Conservation (phyloP, 2,113 vertebrate species). For the Girardinichthys multiradiatus region DNA sequence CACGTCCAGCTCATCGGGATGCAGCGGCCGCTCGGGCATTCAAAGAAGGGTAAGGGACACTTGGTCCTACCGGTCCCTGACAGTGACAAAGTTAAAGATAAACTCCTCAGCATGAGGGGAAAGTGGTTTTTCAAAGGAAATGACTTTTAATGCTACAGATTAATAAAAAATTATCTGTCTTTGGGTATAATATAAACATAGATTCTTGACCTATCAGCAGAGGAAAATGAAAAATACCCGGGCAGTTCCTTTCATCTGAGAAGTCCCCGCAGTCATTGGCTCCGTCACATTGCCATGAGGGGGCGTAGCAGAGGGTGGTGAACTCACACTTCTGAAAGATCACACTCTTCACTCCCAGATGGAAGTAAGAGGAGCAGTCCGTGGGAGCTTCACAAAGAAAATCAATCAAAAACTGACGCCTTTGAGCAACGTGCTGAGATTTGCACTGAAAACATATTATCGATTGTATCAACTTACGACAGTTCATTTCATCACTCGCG, state of each 20-base stretch:
- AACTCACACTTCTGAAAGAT: slow-evolving; percentile 92
- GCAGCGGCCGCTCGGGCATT: slow-evolving; percentile 92
- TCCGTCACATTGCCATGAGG: slow-evolving; percentile 91
- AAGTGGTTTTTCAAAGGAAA: slow-evolving; percentile 17
- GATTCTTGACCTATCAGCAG: not conserved
- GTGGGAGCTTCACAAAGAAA: slow-evolving; percentile 82
- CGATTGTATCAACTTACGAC: slow-evolving; percentile 83
- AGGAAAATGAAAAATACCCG: slow-evolving; percentile 79
- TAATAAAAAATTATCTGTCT: not conserved
- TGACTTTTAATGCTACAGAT: slow-evolving; percentile 19
- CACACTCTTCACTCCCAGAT: slow-evolving; percentile 89
- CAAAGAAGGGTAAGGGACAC: slow-evolving; percentile 82
- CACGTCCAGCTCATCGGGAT: slow-evolving; percentile 98
- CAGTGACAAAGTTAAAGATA: slow-evolving; percentile 9
- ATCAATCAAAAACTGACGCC: not conserved
- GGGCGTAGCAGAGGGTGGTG: slow-evolving; percentile 91
- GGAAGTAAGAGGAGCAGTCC: slow-evolving; percentile 96
- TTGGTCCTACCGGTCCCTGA: slow-evolving; percentile 68
- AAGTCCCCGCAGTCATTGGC: slow-evolving; percentile 96
- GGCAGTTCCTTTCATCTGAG: slow-evolving; percentile 93
- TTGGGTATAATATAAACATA: not conserved
- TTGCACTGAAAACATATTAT: not conserved
- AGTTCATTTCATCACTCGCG: slow-evolving; percentile 94
- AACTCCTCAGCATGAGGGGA: not conserved
- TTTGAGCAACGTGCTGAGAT: not conserved